phyloP scores from a whole-genome alignment of 1,140 invertebrate species.

The Cataglyphis hispanica region DNA sequence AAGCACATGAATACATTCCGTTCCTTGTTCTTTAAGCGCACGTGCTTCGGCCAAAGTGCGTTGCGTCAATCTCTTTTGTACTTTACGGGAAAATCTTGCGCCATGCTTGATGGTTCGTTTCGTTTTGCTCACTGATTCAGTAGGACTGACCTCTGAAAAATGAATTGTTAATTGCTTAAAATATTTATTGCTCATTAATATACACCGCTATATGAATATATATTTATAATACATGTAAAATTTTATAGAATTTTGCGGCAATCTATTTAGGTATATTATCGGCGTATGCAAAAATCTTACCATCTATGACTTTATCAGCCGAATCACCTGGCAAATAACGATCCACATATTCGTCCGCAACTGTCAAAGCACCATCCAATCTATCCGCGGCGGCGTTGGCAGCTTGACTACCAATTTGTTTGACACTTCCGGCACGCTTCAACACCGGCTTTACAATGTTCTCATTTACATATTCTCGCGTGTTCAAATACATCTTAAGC shows the following conservation, averaged over 20 bases:
- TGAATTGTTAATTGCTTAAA: not conserved
- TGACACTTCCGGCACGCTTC: slow-evolving; percentile 92
- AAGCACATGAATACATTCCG: slow-evolving; percentile 91
- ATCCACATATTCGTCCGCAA: slow-evolving; percentile 93
- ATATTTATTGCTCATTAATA: slow-evolving; percentile 2
- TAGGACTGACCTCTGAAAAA: slow-evolving; percentile 69
- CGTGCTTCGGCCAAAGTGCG: slow-evolving; percentile 91
- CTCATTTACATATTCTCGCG: slow-evolving; percentile 90
- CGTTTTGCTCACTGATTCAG: slow-evolving; percentile 86
- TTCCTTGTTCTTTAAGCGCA: slow-evolving; percentile 92
- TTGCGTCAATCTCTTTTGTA: slow-evolving; percentile 90
- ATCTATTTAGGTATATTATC: not conserved
- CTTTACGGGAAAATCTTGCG: slow-evolving; percentile 90
- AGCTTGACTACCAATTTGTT: slow-evolving; percentile 90
- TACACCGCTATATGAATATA: not conserved
- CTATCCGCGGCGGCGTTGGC: slow-evolving; percentile 90
- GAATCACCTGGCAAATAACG: slow-evolving; percentile 91
- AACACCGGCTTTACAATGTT: slow-evolving; percentile 90
- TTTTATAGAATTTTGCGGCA: not conserved
- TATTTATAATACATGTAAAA: not conserved
- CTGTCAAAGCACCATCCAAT: slow-evolving; percentile 90
- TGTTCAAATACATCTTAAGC: slow-evolving; percentile 91
- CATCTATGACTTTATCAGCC: slow-evolving; percentile 87
- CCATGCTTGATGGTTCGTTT: slow-evolving; percentile 92
- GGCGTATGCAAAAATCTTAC: slow-evolving; percentile 66